A percentile compares a stretch with the other conserved stretches of the same genome.
Conservation (phyloP, 1,140 invertebrate species). For the Platyscapa corneri region DNA sequence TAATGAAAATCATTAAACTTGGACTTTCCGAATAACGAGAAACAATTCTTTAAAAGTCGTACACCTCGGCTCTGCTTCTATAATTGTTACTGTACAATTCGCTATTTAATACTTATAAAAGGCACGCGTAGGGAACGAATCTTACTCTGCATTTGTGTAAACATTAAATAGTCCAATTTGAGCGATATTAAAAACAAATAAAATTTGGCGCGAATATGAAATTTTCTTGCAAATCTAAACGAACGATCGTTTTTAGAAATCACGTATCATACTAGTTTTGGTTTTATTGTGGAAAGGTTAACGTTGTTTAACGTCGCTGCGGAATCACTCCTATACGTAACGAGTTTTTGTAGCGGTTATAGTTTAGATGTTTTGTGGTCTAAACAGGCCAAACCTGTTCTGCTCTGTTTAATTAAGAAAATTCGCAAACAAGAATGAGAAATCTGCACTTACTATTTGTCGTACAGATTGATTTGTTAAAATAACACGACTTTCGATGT, state of each 20-base stretch:
- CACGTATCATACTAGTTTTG: background rate
- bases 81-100: no score
- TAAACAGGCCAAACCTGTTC: background rate
- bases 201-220: background rate
- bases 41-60: no score
- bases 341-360: background rate
- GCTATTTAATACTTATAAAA: no score
- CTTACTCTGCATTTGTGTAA: no score
- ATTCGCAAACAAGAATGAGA: background rate
- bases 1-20: no score
- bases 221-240: background rate
- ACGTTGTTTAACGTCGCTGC: background rate
- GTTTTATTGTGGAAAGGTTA: background rate
- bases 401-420: background rate
- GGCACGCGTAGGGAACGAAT: no score
- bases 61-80: no score
- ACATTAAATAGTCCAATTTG: no score
- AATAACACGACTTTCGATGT: background rate
- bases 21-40: no score
- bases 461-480: constrained; percentile 11
- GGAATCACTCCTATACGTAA: background rate
- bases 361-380: background rate
- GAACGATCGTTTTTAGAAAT: background rate
- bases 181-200: background rate
- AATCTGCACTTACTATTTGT: constrained; percentile 12